Base-by-base conservation (phyloP, 2,888 invertebrate species). In the Caradrina kadenii region DNA sequence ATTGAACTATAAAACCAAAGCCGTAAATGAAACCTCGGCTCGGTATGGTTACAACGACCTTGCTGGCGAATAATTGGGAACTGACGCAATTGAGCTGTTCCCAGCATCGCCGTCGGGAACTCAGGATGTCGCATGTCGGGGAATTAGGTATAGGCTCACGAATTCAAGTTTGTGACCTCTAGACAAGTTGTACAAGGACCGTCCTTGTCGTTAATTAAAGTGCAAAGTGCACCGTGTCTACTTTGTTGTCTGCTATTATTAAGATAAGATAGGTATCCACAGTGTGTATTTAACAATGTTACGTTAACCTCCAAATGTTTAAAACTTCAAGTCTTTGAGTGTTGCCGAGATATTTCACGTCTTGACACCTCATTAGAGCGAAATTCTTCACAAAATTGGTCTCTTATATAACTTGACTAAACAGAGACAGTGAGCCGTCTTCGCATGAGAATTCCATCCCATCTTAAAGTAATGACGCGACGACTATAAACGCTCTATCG, bases 1-100 rank as follows among this genome's bases (percentile, higher is more conserved):
- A 81, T 73, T 76, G 67, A 56, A 74, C 73, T 70, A 80, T 80
- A 73, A 83, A 82, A 76, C 70, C 72, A 76, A 54, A 79, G 75
- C 56, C 63, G 66, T 70, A 73, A 65, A 67, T 76, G 63, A 71
- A 73, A 79, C 75, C 66, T 72, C 71, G 54, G 48, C 68, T 66
- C 65, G 53, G 59, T 53, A 63, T 59, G 62, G 77, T 82, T 76
- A 82, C 78, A 81, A 63, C 81, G 89, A 88, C 91, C 92, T 91
- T 92, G 92, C 79, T 74, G 66, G 84, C 82, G 75, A 86, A 86
- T 90, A 87, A 89, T 87, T 90, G 88, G 87, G 85, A 67, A 83
- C 60, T 85, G 88, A 87, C 86, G 87, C 88, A 92, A 91, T 88
- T 88, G 86, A 81, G 80, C 83, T 82, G 83, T 82, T 89, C 88